These are phyloP conservation scores for Pseudorasbora parva DNA, from an alignment of 2,113 vertebrate genomes.

Conservation along the genomic window DNA sequence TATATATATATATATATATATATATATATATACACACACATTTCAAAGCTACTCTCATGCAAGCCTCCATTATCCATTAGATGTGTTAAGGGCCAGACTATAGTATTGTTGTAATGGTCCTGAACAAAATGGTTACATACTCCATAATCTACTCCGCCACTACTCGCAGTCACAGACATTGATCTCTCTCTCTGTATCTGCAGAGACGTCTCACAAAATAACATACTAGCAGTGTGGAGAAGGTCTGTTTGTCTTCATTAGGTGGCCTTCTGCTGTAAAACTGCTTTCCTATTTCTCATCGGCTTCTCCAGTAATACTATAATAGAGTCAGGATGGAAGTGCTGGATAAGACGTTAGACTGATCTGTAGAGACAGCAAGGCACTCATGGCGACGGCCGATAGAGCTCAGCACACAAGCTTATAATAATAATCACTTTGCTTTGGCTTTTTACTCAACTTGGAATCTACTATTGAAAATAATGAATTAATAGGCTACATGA, in stretches of 20 bases:
- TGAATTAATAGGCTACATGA: not conserved
- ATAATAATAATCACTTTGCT: not conserved
- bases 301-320: constrained; percentile 58
- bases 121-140: constrained; percentile 73
- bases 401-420: not conserved
- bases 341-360: constrained; percentile 52
- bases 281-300: constrained; percentile 56
- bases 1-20: too few relatives aligned
- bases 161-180: not conserved
- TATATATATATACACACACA: too few relatives aligned
- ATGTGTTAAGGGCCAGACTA: constrained; percentile 86
- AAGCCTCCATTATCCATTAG: constrained; percentile 88
- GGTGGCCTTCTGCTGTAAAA: constrained; percentile 30
- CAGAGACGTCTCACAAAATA: not conserved
- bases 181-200: constrained; percentile 8
- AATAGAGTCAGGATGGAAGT: not conserved
- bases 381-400: not conserved
- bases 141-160: not conserved
- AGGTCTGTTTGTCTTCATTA: constrained; percentile 44
- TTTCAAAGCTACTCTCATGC: constrained; percentile 85
- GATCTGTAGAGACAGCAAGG: not conserved
- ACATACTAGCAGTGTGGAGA: constrained; percentile 4
- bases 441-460: not conserved
- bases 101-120: constrained; percentile 85
- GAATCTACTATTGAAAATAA: not conserved